phyloP scores from a whole-genome alignment of 2,113 vertebrate genomes.

The Dinomys branickii region DNA sequence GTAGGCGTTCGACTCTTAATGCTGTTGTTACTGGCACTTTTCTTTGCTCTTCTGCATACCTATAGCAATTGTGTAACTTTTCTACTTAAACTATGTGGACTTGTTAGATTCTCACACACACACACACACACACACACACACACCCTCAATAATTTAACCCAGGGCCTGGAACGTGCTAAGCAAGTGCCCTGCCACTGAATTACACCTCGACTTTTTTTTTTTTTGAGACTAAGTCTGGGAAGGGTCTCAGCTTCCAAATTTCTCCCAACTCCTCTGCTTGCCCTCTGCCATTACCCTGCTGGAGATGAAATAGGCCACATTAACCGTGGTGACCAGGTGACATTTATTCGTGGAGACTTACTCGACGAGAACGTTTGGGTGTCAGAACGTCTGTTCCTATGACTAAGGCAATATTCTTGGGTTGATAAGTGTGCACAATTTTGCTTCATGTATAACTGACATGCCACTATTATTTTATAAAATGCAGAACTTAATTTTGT shows the following conservation, averaged over 20 bases:
- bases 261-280: not conserved
- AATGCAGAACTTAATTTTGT: conserved; percentile 1
- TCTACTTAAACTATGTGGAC: no score
- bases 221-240: no score
- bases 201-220: no score
- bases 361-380: not conserved
- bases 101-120: no score
- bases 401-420: not conserved
- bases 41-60: no score
- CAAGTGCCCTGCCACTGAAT: no score
- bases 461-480: not conserved
- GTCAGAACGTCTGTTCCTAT: fast-evolving
- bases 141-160: no score
- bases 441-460: not conserved
- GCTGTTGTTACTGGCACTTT: no score
- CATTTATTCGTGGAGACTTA: not conserved
- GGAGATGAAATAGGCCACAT: not conserved
- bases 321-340: not conserved
- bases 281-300: fast-evolving
- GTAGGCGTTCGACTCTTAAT: no score
- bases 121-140: no score
- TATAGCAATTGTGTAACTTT: no score
- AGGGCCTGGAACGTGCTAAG: no score
- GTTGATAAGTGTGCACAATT: not conserved
- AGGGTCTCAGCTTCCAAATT: not conserved